Base-by-base conservation (phyloP, 1,140 invertebrate species). In the Pararge aegeria region DNA sequence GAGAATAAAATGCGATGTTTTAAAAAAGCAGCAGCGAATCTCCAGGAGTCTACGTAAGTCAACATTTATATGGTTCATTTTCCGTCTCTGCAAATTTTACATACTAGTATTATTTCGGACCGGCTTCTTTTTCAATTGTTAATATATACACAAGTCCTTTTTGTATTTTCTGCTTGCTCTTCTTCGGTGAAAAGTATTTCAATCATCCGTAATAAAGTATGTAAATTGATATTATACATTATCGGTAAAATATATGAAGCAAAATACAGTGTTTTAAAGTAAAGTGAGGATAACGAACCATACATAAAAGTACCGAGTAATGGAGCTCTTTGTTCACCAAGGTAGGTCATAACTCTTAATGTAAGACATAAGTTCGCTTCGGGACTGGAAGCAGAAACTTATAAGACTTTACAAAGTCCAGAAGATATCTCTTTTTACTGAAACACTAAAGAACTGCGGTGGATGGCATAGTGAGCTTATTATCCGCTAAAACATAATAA, bases 371-470 rank as follows among this genome's bases (percentile, higher is more conserved):
- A 42, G 16, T 42, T 42, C 16, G 2, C 38, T 18, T 7, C 18
- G 38, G 9, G n/a, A 42, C 38, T 15, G 38, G 5, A 7, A 42
- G 12, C 38, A 42, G 38, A 16, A 18, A 42, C 38, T 42, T 42
- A 42, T 16, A 15, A 42, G 10, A 34, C 30, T 18, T 42, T 42
- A 42, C 16, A 42, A 42, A 42, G 38, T 42, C 38, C 38, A 42
- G 38, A 18, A 18, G 16, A 42, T 42, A 42, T 15, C 1, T 42
- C 30, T n/a, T 34, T n/a, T 34, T 34, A 34, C 30, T 34, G 3
- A 34, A 34, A 34, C 12, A 34, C 30, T 34, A 34, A 34, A 34
- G 30, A 7, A 12, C 30, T 34, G 30, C 3, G 10, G 2, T 7
- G 3, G 30, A 12, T 12, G 10, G 7, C n/a, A 12, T 3, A 34